These are phyloP conservation scores for Saxidomus purpurata DNA, from an alignment of 1,140 invertebrate genomes.

Conservation along the genomic window DNA sequence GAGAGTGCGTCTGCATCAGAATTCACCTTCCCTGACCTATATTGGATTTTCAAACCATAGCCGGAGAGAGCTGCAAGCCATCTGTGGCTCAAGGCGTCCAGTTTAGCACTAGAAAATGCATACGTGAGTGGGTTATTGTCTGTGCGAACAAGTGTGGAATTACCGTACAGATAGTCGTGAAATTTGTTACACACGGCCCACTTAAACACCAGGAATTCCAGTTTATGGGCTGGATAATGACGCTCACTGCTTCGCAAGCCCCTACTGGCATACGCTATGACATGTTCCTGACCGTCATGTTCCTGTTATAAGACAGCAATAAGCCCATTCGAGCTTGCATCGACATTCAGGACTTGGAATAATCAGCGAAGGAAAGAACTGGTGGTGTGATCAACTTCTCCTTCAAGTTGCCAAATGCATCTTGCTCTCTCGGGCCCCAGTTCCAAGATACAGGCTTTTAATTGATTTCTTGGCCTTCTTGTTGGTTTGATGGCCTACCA, in stretches of 20 bases:
- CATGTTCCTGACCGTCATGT: constrained; percentile 66
- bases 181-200: constrained; percentile 58
- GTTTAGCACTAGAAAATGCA: constrained; percentile 22
- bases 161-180: constrained; percentile 64
- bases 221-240: no score
- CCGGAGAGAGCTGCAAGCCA: constrained; percentile 51
- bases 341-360: constrained; percentile 49
- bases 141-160: constrained; percentile 52
- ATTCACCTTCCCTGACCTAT: no score
- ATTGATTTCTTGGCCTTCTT: neutral
- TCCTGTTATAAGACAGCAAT: constrained; percentile 77
- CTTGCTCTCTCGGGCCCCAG: constrained; percentile 15
- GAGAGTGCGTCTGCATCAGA: no score
- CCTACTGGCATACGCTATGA: constrained; percentile 68
- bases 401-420: constrained; percentile 69
- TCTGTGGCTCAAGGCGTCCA: constrained; percentile 36
- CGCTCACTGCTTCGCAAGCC: constrained; percentile 39
- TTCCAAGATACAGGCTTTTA: neutral
- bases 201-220: constrained; percentile 59
- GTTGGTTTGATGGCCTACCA: neutral
- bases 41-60: no score
- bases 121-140: constrained; percentile 65
- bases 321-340: constrained; percentile 68
- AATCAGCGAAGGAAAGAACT: constrained; percentile 66
- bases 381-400: constrained; percentile 60